Conservation (phyloP, 2,888 invertebrate species). For the Apodemia hepburni region DNA sequence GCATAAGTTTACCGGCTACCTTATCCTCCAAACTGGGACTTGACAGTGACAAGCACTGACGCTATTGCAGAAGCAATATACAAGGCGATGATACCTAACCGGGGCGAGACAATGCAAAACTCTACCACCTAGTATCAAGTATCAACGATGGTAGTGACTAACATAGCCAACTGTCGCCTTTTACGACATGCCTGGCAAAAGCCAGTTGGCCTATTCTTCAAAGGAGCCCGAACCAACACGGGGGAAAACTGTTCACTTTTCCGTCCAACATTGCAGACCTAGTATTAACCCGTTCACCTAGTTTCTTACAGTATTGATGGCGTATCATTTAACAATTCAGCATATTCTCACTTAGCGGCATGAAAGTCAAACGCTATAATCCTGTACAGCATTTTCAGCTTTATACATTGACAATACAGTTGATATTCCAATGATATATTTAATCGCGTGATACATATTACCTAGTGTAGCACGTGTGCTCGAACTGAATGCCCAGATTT, state of each 20-base stretch:
- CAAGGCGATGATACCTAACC: too few relatives aligned
- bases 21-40: too few relatives aligned
- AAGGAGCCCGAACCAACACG: too few relatives aligned
- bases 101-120: too few relatives aligned
- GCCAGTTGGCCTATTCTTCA: too few relatives aligned
- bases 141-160: too few relatives aligned
- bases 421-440: neutral
- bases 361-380: neutral
- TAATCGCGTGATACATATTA: slow-evolving; percentile 9
- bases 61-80: too few relatives aligned
- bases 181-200: too few relatives aligned
- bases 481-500: slow-evolving; percentile 3
- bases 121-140: too few relatives aligned
- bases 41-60: too few relatives aligned
- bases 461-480: slow-evolving; percentile 4
- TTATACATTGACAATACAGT: neutral
- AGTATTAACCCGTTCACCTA: slow-evolving; percentile 14
- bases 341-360: slow-evolving; percentile 9
- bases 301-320: slow-evolving; percentile 6
- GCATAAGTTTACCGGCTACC: too few relatives aligned
- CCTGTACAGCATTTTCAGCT: neutral
- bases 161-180: too few relatives aligned
- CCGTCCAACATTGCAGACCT: slow-evolving; percentile 2
- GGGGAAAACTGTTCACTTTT: neutral
- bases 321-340: slow-evolving; percentile 14